Evolutionary conservation across 2,888 invertebrate genomes (phyloP).

Genomic region (Agelastica alni): DNA sequence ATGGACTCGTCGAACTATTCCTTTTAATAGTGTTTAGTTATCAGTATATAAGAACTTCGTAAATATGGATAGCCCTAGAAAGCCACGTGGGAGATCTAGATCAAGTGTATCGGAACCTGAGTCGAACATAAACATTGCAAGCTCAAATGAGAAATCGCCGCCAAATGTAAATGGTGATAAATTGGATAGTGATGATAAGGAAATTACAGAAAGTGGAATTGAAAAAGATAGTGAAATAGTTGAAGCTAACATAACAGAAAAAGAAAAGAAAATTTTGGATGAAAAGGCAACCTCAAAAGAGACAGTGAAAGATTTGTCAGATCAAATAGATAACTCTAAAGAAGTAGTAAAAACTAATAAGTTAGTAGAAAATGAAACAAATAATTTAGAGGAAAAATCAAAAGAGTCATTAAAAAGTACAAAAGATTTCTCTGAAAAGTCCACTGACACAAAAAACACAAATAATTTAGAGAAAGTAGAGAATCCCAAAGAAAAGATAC

Average conservation of each 20-base stretch:
- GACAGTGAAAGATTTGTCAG: not conserved
- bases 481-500: slow-evolving; percentile 16
- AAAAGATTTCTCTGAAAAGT: not conserved
- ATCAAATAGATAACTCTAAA: not conserved
- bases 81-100: slow-evolving; percentile 27
- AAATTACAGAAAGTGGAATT: not conserved
- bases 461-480: not conserved
- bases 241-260: no score
- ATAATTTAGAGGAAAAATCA: not conserved
- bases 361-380: not conserved
- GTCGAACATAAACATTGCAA: slow-evolving; percentile 10
- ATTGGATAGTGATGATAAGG: slow-evolving; percentile 7
- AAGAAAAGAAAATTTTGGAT: not conserved
- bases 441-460: not conserved
- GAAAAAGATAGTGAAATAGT: no score
- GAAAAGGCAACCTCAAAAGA: not conserved
- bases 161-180: slow-evolving; percentile 30
- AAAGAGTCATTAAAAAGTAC: not conserved
- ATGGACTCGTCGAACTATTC: slow-evolving; percentile 8
- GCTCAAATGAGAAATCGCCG: slow-evolving; percentile 17
- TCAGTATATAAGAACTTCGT: slow-evolving; percentile 13
- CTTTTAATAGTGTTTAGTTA: slow-evolving; percentile 15
- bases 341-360: not conserved
- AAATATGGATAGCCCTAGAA: slow-evolving; percentile 28
- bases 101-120: slow-evolving; percentile 24